These are phyloP conservation scores for Hemitrygon akajei DNA, from an alignment of 2,797 vertebrate species.

Conservation along the genomic window DNA sequence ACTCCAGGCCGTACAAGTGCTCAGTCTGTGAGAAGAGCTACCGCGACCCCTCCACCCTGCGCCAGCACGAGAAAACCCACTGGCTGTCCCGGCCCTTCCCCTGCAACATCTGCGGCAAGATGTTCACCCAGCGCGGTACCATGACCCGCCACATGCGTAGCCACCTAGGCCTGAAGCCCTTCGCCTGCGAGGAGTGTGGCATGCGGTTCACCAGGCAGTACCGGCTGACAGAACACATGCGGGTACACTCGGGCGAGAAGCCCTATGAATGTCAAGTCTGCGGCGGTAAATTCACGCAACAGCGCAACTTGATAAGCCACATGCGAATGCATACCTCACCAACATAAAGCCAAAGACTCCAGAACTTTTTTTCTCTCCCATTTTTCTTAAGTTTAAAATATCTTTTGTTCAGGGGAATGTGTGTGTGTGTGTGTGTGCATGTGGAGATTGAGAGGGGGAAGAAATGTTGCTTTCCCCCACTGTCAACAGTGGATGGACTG, in stretches of 20 bases:
- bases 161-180: constrained; percentile 95
- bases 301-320: constrained; percentile 99
- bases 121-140: constrained; percentile 97
- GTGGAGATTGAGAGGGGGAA: no score
- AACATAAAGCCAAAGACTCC: constrained; percentile 89
- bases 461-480: constrained; percentile 45
- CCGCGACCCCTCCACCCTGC: constrained; percentile 91
- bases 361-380: constrained; percentile 40
- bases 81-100: constrained; percentile 95
- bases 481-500: background rate
- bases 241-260: constrained; percentile 98
- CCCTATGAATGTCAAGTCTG: constrained; percentile 99
- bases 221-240: constrained; percentile 98
- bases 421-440: no score
- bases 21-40: constrained; percentile 94
- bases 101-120: constrained; percentile 97
- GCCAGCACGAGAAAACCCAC: constrained; percentile 97
- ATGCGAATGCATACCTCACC: constrained; percentile 98
- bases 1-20: constrained; percentile 85
- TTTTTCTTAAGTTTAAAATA: background rate
- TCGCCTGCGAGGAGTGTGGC: constrained; percentile 95
- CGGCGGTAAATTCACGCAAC: constrained; percentile 97
- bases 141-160: constrained; percentile 99
- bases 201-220: constrained; percentile 99
- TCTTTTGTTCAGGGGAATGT: background rate